Conservation (phyloP, 2,888 invertebrate genomes). For the Mythimna lalbum region DNA sequence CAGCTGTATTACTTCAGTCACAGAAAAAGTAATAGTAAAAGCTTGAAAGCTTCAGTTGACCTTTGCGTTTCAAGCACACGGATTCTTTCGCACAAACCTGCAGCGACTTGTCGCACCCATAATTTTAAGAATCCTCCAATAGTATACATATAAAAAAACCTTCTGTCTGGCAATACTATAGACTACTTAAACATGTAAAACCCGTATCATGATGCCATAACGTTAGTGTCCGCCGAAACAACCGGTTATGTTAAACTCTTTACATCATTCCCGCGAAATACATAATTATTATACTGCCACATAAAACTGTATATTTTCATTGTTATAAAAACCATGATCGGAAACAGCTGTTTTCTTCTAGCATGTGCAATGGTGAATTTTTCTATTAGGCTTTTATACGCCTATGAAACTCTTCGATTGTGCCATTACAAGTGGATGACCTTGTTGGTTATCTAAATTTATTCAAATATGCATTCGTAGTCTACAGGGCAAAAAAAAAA, state of each 20-base stretch:
- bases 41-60: no score
- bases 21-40: no score
- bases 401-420: conserved; percentile 16
- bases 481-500: conserved; percentile 34
- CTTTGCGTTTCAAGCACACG: no score
- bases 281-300: conserved; percentile 51
- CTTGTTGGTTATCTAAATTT: conserved; percentile 78
- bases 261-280: conserved; percentile 75
- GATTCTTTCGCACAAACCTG: no score
- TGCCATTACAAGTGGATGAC: conserved; percentile 61
- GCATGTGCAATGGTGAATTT: not conserved
- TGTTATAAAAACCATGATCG: conserved; percentile 18
- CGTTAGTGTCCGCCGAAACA: conserved; percentile 60
- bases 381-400: conserved; percentile 6
- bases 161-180: conserved; percentile 14
- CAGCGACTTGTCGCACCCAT: not conserved
- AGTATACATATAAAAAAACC: conserved; percentile 18
- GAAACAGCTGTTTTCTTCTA: conserved; percentile 2
- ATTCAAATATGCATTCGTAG: conserved; percentile 71
- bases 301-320: conserved; percentile 19
- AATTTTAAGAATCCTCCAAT: not conserved
- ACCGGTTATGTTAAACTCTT: conserved; percentile 78
- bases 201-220: conserved; percentile 69
- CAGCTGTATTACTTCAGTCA: no score
- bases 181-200: conserved; percentile 50